These are phyloP conservation scores for Mesochorus sp. DNA, from an alignment of 2,888 invertebrate genomes.

Conservation along the genomic window DNA sequence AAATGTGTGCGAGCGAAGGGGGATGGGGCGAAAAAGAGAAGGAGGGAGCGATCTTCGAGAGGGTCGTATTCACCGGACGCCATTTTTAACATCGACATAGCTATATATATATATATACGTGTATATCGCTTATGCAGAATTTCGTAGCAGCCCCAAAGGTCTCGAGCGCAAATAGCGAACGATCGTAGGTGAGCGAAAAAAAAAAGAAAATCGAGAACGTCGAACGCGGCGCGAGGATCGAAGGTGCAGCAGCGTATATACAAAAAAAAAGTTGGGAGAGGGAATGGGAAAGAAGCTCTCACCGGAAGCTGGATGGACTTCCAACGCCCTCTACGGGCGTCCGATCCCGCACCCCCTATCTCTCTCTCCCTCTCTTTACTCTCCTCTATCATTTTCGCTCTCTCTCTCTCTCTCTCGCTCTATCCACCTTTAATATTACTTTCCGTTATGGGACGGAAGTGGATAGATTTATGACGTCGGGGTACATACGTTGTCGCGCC, in stretches of 20 bases:
- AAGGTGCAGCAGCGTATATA: slow-evolving; percentile 39
- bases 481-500: slow-evolving; percentile 63
- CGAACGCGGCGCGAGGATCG: slow-evolving; percentile 39
- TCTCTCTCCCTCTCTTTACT: slow-evolving; percentile 36
- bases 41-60: slow-evolving; percentile 27
- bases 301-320: slow-evolving; percentile 55
- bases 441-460: slow-evolving; percentile 74
- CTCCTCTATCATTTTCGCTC: slow-evolving; percentile 72
- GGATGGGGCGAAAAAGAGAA: background rate
- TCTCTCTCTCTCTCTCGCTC: slow-evolving; percentile 35
- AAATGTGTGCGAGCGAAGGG: background rate
- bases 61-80: slow-evolving; percentile 56
- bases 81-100: slow-evolving; percentile 55
- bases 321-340: slow-evolving; percentile 34
- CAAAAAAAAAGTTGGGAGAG: slow-evolving; percentile 9
- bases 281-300: slow-evolving; percentile 46
- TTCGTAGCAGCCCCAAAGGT: slow-evolving; percentile 38
- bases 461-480: slow-evolving; percentile 73
- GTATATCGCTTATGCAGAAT: slow-evolving; percentile 52
- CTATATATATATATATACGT: background rate
- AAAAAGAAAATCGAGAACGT: slow-evolving; percentile 33
- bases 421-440: slow-evolving; percentile 73
- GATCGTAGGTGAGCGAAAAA: background rate
- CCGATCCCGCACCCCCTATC: slow-evolving; percentile 10
- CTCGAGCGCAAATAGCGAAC: slow-evolving; percentile 22